Evolutionary conservation across 2,113 vertebrate species (phyloP).

Genomic region (Procavia capensis): DNA sequence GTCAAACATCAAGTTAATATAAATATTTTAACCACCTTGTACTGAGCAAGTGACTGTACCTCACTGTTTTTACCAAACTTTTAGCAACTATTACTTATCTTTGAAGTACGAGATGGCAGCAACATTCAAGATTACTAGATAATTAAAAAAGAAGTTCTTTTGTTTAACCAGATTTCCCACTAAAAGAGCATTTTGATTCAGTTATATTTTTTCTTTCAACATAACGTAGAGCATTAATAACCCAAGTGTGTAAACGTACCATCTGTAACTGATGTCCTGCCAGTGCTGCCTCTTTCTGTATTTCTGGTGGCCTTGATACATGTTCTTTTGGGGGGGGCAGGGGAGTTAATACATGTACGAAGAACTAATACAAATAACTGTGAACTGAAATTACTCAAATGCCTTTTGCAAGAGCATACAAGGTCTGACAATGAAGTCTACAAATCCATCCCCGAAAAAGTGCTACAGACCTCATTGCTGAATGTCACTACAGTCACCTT

Average conservation of each 20-base stretch:
- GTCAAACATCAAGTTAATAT: conserved; percentile 12
- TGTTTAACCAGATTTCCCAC: background rate
- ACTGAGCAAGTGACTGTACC: background rate
- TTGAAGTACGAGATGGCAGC: background rate
- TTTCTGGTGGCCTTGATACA: conserved; percentile 17
- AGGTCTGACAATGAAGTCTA: no score
- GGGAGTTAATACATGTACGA: conserved; percentile 31
- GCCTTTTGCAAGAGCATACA: background rate
- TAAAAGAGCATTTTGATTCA: background rate
- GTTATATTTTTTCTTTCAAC: background rate
- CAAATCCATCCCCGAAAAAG: no score
- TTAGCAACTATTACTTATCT: conserved; percentile 21
- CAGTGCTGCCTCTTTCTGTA: background rate
- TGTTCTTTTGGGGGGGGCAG: no score
- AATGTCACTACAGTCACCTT: no score
- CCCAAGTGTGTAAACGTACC: background rate
- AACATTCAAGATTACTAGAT: background rate
- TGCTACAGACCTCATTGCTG: no score
- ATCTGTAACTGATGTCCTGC: background rate
- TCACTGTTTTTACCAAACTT: background rate
- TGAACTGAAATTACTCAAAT: background rate
- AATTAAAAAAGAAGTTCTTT: conserved; percentile 1
- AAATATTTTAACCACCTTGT: conserved; percentile 40
- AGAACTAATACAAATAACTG: background rate
- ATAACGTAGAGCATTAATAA: background rate